Evolutionary conservation across 2,888 invertebrate genomes (phyloP).

Genomic region (Bimastos eiseni): DNA sequence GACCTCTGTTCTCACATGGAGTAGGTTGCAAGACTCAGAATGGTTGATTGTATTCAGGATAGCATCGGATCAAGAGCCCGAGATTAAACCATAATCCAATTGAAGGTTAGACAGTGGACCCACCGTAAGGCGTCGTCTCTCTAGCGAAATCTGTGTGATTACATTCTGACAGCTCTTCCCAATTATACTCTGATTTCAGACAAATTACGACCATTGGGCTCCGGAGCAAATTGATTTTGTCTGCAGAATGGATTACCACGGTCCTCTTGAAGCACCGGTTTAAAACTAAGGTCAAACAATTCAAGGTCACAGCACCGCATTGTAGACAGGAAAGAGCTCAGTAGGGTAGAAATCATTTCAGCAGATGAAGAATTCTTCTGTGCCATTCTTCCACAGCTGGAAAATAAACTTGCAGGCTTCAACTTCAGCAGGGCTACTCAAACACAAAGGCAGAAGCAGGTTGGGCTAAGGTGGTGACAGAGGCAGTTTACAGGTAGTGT

Average conservation of each 20-base stretch:
- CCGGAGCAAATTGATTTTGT: background rate
- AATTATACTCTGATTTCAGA: background rate
- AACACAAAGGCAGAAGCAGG: background rate
- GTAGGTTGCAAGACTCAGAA: background rate
- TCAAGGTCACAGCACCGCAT: background rate
- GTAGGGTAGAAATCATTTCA: background rate
- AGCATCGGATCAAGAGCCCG: background rate
- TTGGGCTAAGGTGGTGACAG: background rate
- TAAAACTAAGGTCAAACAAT: background rate
- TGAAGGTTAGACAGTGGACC: background rate
- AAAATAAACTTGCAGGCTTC: background rate
- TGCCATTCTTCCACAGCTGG: background rate
- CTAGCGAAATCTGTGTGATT: background rate
- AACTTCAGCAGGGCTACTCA: background rate
- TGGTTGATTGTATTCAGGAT: background rate
- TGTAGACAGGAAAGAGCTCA: background rate
- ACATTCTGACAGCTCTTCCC: background rate
- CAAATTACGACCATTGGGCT: background rate
- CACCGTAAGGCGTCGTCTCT: background rate
- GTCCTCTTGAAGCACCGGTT: background rate
- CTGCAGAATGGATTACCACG: background rate
- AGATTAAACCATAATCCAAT: slow-evolving; percentile 13
- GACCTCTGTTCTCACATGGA: background rate
- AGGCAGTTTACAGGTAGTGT: background rate
- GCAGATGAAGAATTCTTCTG: background rate